phyloP scores from a whole-genome alignment of 2,113 vertebrate species.

The Cottus gobio region DNA sequence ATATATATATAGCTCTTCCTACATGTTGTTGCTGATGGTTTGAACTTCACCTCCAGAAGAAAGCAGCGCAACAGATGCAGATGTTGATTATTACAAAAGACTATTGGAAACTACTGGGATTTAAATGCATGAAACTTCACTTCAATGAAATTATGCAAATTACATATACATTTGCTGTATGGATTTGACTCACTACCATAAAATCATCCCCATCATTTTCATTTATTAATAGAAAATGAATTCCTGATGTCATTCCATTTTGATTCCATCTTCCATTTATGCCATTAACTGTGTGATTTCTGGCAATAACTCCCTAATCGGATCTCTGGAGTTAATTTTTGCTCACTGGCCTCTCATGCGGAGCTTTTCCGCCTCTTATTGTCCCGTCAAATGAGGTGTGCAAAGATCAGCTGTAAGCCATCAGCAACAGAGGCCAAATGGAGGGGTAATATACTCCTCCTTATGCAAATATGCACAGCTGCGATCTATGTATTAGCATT shows the following conservation, averaged over 20 bases:
- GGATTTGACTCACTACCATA: neutral
- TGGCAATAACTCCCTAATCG: conserved; percentile 51
- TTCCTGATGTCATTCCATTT: conserved; percentile 6
- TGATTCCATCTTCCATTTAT: conserved; percentile 41
- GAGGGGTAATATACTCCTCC: conserved; percentile 54
- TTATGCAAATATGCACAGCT: conserved; percentile 73
- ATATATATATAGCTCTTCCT: too few relatives aligned
- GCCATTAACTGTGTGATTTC: conserved; percentile 46
- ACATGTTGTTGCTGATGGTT: too few relatives aligned
- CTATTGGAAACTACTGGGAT: neutral
- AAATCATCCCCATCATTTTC: conserved; percentile 41
- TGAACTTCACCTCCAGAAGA: neutral
- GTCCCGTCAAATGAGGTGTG: conserved; percentile 73
- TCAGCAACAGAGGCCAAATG: conserved; percentile 69
- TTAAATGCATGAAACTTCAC: neutral
- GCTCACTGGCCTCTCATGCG: conserved; percentile 38
- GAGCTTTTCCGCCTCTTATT: conserved; percentile 56
- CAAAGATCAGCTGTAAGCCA: conserved; percentile 73
- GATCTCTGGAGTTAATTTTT: conserved; percentile 54
- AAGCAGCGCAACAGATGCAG: neutral
- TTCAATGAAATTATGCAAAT: neutral
- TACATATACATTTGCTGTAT: neutral
- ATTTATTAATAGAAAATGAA: conserved; percentile 36
- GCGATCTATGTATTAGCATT: conserved; percentile 66
- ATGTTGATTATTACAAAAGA: neutral